Evolutionary conservation across 2,113 vertebrate species (phyloP).

Genomic region (Notothenia rossii): DNA sequence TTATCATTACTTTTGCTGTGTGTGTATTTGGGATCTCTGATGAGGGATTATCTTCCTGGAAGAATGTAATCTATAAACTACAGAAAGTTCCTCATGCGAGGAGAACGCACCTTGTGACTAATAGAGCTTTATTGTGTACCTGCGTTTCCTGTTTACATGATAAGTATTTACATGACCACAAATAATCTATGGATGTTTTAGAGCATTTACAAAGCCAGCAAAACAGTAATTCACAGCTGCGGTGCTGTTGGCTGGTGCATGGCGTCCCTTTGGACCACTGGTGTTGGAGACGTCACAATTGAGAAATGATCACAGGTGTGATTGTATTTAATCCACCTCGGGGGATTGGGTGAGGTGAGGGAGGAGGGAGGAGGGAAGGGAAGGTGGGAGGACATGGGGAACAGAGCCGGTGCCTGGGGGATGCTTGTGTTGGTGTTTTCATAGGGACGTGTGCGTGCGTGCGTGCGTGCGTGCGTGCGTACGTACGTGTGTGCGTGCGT

Average conservation of each 20-base stretch:
- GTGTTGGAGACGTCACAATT: constrained; percentile 72
- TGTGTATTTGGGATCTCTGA: constrained; percentile 25
- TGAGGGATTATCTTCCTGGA: constrained; percentile 12
- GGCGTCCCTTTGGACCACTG: constrained; percentile 65
- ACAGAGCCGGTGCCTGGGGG: constrained; percentile 44
- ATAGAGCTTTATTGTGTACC: constrained; percentile 40
- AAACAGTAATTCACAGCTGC: constrained; percentile 65
- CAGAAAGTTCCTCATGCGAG: neutral
- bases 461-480: constrained; percentile 20
- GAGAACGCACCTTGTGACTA: constrained; percentile 34
- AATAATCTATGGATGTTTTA: constrained; percentile 56
- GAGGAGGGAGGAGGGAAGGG: constrained; percentile 39
- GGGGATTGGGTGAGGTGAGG: constrained; percentile 51
- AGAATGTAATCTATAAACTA: constrained; percentile 22
- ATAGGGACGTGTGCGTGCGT: constrained; percentile 17
- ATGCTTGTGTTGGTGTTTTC: constrained; percentile 52
- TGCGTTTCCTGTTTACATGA: constrained; percentile 33
- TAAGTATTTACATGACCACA: constrained; percentile 46
- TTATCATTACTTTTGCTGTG: constrained; percentile 3
- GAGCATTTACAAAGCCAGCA: constrained; percentile 56
- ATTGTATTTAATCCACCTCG: constrained; percentile 68
- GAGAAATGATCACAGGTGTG: constrained; percentile 78
- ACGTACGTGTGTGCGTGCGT: constrained; percentile 14
- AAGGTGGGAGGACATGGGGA: constrained; percentile 48
- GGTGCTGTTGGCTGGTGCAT: constrained; percentile 20